A percentile compares a stretch with the other conserved stretches of the same genome.
Evolutionary conservation across 2,113 vertebrate species (phyloP).

Genomic region (Riparia riparia): DNA sequence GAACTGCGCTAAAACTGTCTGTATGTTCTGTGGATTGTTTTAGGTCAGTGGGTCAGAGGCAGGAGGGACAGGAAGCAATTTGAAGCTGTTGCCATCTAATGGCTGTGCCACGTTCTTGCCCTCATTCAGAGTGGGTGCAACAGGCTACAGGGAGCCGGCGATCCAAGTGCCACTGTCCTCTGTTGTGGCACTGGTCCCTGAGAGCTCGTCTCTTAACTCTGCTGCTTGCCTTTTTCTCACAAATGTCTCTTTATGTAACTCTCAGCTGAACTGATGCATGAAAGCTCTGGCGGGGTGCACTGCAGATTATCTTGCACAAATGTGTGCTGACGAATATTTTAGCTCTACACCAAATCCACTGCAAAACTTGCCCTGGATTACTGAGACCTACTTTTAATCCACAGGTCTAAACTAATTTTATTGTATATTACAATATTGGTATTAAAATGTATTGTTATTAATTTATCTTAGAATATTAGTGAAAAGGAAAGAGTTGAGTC

Average conservation of each 20-base stretch:
- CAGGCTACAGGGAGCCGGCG: rapidly evolving
- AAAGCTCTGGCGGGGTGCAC: not conserved
- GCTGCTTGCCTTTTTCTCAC: not conserved
- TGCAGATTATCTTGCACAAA: not conserved
- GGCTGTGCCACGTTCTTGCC: not conserved
- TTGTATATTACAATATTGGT: not conserved
- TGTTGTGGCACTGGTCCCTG: not conserved
- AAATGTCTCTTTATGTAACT: not conserved
- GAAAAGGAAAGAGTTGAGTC: not conserved
- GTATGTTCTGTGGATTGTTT: not conserved
- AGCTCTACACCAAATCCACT: not conserved
- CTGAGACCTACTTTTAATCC: not conserved
- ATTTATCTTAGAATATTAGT: not conserved
- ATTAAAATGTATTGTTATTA: not conserved
- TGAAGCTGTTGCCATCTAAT: constrained; percentile 22
- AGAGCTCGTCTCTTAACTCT: not conserved
- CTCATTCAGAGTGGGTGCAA: rapidly evolving
- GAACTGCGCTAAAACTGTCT: not conserved
- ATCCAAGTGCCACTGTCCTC: rapidly evolving
- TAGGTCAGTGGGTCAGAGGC: constrained; percentile 45
- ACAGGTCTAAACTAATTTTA: not conserved
- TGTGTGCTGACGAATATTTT: not conserved
- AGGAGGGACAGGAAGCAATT: not conserved
- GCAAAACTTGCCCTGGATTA: not conserved
- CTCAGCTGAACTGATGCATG: not conserved